These are phyloP conservation scores for Scaptomyza cyrtandrae DNA, from an alignment of 2,888 invertebrate species.

Conservation along the genomic window DNA sequence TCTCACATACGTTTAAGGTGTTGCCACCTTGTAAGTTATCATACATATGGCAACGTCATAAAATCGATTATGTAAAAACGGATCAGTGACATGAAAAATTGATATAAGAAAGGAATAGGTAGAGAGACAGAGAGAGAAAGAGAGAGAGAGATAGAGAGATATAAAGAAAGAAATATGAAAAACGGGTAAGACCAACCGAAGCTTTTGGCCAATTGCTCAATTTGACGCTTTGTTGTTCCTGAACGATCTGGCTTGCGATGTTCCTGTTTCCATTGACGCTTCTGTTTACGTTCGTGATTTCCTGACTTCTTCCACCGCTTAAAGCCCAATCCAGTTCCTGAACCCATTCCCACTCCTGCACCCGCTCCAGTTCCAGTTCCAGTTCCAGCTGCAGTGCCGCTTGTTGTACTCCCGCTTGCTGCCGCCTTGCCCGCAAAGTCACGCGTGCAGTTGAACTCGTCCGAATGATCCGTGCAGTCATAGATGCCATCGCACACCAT, in stretches of 20 bases:
- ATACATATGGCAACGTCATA: not conserved
- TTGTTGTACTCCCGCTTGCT: conserved; percentile 8
- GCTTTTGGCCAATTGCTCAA: conserved; percentile 43
- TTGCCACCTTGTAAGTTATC: not conserved
- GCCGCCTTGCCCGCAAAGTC: conserved; percentile 46
- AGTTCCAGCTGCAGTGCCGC: not conserved
- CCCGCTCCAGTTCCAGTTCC: not conserved
- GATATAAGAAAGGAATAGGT: not conserved
- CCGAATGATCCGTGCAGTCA: conserved; percentile 87
- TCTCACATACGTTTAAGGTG: not conserved
- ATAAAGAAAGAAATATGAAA: conserved; percentile 21
- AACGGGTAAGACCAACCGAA: conserved; percentile 82
- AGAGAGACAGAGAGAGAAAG: not conserved
- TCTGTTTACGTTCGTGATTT: conserved; percentile 14
- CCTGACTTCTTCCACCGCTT: conserved; percentile 82
- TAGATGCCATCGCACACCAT: conserved; percentile 86
- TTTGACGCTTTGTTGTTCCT: conserved; percentile 33
- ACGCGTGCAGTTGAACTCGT: conserved; percentile 86
- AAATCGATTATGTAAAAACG: not conserved
- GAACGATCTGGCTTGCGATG: not conserved
- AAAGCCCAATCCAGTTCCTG: conserved; percentile 32
- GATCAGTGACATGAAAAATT: not conserved
- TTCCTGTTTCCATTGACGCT: conserved; percentile 8
- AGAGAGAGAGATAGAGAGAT: not conserved
- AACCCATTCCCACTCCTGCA: not conserved